Evolutionary conservation across 2,888 invertebrate genomes (phyloP).

Genomic region (Anagyrus pseudococci): DNA sequence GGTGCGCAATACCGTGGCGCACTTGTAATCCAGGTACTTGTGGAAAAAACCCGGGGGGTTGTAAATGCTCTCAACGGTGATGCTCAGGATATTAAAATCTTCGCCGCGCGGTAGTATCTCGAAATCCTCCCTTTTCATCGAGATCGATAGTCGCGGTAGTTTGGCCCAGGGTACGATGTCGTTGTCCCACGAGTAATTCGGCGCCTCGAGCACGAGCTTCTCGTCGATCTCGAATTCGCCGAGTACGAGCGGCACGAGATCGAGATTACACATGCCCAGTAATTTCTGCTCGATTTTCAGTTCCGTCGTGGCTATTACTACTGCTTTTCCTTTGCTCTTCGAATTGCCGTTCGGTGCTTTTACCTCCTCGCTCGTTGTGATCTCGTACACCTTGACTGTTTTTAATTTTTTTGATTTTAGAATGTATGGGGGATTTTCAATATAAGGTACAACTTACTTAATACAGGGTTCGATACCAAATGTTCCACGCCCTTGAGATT

Average conservation of each 20-base stretch:
- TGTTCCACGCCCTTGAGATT: slow-evolving; percentile 37
- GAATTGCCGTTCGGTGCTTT: not conserved
- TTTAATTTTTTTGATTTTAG: not conserved
- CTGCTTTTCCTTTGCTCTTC: not conserved
- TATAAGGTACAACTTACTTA: too few species aligned
- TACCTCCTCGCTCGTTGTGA: slow-evolving; percentile 11
- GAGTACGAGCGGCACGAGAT: slow-evolving; percentile 44
- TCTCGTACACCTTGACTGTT: slow-evolving; percentile 27
- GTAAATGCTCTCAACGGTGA: slow-evolving; percentile 52
- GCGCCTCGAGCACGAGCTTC: slow-evolving; percentile 45
- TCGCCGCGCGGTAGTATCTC: slow-evolving; percentile 33
- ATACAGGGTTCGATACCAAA: slow-evolving; percentile 46
- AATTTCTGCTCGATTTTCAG: slow-evolving; percentile 4
- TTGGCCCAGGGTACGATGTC: slow-evolving; percentile 45
- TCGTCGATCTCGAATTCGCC: slow-evolving; percentile 46
- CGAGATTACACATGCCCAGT: slow-evolving; percentile 50
- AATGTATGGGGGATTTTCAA: not conserved
- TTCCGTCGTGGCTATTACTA: not conserved
- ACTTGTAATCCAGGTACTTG: slow-evolving; percentile 44
- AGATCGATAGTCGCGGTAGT: slow-evolving; percentile 45
- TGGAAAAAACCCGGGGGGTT: slow-evolving; percentile 45
- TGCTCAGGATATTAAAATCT: slow-evolving; percentile 44
- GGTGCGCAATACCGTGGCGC: slow-evolving; percentile 42
- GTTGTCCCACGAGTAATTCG: slow-evolving; percentile 38
- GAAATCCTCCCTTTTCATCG: slow-evolving; percentile 30